phyloP scores from a whole-genome alignment of 2,113 vertebrate genomes.

The Monarcha castaneiventris region DNA sequence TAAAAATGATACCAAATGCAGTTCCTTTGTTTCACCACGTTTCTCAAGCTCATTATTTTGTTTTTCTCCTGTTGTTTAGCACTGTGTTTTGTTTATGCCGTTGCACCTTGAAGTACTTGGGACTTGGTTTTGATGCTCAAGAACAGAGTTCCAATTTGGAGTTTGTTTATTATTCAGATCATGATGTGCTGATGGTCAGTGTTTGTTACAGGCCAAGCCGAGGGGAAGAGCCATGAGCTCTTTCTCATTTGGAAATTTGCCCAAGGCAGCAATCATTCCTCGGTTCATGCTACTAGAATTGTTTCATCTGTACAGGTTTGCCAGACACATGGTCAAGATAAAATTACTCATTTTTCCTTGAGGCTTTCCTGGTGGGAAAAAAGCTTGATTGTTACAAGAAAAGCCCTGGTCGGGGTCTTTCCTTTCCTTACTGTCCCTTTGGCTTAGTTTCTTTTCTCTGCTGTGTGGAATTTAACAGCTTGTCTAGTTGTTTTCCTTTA shows the following conservation, averaged over 20 bases:
- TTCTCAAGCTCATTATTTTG: background rate
- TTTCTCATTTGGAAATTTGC: slow-evolving; percentile 6
- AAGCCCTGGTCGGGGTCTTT: background rate
- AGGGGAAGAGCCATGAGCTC: background rate
- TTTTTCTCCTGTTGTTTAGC: background rate
- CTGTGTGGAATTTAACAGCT: background rate
- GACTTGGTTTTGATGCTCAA: background rate
- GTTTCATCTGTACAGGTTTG: slow-evolving; percentile 15
- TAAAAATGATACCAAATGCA: background rate
- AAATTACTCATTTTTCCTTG: slow-evolving; percentile 50
- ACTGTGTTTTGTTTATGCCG: background rate
- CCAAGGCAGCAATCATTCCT: slow-evolving; percentile 25
- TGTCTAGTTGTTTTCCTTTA: background rate
- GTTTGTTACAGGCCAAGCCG: background rate
- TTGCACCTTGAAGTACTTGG: background rate
- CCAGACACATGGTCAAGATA: slow-evolving; percentile 21
- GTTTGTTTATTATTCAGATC: slow-evolving; percentile 37
- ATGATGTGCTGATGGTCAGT: background rate
- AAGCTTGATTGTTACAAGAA: background rate
- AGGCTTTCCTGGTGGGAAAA: background rate
- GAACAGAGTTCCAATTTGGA: background rate
- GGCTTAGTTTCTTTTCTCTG: background rate
- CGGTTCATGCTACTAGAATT: background rate
- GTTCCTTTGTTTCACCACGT: background rate
- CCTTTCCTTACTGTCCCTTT: background rate